These are phyloP conservation scores for Hormaphis cornu DNA, from an alignment of 1,140 invertebrate species.

Conservation along the genomic window DNA sequence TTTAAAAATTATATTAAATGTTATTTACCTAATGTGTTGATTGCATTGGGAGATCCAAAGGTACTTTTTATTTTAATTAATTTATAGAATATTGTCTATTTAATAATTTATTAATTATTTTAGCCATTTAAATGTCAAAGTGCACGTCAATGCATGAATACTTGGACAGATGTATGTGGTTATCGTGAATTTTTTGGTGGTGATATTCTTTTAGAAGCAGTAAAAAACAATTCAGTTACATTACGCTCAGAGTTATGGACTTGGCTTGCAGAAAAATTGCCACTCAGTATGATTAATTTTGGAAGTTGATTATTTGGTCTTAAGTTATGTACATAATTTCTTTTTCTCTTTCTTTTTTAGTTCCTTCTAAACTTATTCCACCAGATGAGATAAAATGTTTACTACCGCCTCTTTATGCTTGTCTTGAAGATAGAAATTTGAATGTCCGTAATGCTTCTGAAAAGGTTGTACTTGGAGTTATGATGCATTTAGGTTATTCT, in stretches of 20 bases:
- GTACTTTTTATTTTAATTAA: conserved; percentile 42
- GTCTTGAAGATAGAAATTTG: conserved; percentile 80
- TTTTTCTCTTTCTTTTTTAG: background rate
- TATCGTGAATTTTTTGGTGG: conserved; percentile 75
- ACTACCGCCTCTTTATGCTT: conserved; percentile 67
- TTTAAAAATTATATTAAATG: conserved; percentile 68
- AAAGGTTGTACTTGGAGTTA: conserved; percentile 80
- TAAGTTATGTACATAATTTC: background rate
- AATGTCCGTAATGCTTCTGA: conserved; percentile 84
- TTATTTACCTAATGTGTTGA: conserved; percentile 75
- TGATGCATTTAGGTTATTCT: conserved; percentile 86
- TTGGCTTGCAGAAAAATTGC: conserved; percentile 75
- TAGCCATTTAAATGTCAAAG: conserved; percentile 29
- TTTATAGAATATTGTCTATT: background rate
- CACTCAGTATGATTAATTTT: conserved; percentile 48
- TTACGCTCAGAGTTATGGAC: conserved; percentile 69
- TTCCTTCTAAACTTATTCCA: conserved; percentile 46
- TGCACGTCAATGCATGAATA: conserved; percentile 58
- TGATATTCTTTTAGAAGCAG: conserved; percentile 78
- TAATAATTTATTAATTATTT: background rate
- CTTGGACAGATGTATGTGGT: conserved; percentile 70
- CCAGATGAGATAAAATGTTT: conserved; percentile 72
- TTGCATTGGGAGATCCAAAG: conserved; percentile 61
- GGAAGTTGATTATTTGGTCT: background rate
- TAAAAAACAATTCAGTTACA: conserved; percentile 73